These are phyloP conservation scores for Leptopilina boulardi DNA, from an alignment of 1,140 invertebrate species.

Conservation along the genomic window DNA sequence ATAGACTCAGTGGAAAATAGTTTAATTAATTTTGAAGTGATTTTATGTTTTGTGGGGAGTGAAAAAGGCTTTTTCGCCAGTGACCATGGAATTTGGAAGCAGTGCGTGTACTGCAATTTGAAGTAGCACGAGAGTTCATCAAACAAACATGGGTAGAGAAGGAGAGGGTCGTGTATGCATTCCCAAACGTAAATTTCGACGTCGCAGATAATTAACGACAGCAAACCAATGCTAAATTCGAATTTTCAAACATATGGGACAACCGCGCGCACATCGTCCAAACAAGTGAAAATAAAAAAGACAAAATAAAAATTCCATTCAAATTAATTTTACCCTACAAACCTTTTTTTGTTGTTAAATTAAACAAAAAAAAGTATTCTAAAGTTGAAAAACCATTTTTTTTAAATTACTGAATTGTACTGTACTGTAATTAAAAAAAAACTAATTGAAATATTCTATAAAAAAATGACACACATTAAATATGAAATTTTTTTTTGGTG, in stretches of 20 bases:
- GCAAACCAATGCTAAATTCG: constrained; percentile 50
- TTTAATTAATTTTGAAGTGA: constrained; percentile 1
- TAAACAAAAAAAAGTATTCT: too few species aligned
- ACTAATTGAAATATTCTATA: too few species aligned
- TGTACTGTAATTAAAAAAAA: too few species aligned
- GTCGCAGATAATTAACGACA: constrained; percentile 56
- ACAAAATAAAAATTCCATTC: neutral
- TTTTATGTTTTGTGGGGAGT: neutral
- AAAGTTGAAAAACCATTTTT: too few species aligned
- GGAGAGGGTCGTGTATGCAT: constrained; percentile 44
- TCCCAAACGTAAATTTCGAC: constrained; percentile 50
- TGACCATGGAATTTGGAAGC: constrained; percentile 8
- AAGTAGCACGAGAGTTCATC: constrained; percentile 20
- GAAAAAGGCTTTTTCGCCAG: neutral
- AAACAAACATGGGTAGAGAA: constrained; percentile 17
- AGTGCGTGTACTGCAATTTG: constrained; percentile 19
- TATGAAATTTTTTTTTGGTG: too few species aligned
- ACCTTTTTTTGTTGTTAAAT: neutral
- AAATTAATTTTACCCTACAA: neutral
- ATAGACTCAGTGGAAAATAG: neutral
- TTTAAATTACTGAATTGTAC: too few species aligned
- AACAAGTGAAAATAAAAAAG: neutral
- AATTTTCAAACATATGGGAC: constrained; percentile 45
- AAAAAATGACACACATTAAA: too few species aligned
- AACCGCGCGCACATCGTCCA: neutral